Base-by-base conservation (phyloP, 2,888 invertebrate species). In the Gandaritis pyraliata region DNA sequence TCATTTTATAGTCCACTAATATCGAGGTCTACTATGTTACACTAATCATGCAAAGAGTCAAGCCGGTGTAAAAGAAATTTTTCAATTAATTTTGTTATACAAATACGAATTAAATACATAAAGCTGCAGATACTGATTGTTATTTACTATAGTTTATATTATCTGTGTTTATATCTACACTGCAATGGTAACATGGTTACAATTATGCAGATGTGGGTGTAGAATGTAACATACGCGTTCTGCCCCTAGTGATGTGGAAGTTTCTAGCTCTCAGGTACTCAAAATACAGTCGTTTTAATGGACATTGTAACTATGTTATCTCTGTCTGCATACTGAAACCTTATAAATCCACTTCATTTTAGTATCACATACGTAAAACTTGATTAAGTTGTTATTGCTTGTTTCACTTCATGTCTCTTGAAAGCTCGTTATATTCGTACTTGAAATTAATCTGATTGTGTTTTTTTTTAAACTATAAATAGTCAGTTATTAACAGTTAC, bases 361-460 rank as follows among this genome's bases (percentile, higher is more conserved):
- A 53, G 33, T 30, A 46, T 36, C 54, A 43, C 46, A 46, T 68
- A 68, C 67, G 61, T 62, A 58, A 68, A 68, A 58, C 68, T 71
- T 76, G 75, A 76, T 75, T 74, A 75, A 74, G 72, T 65, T 76
- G 76, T 75, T 74, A 75, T 71, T 63, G 43, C 59, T 56, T 55
- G 68, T 69, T 73, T 72, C 70, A 73, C 74, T 65, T 68, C 61
- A 33, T 33, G 56, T 62, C 64, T 73, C 66, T 47, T 29, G 0
- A 7, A 47, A 47, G 29, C n/a, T n/a, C 47, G n/a, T 12, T 46
- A 6, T 30, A 47, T 29, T 29, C 12, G n/a, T 18, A 45, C 45
- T 16, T 45, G 18, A 10, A 18, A 16, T 45, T 45, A 1, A 18
- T 4, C 0, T 15, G 13, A n/a, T 11, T 33, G 5, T 33, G 0